Base-by-base conservation (phyloP, 2,113 vertebrate genomes). In the Notarius lentiginosus region DNA sequence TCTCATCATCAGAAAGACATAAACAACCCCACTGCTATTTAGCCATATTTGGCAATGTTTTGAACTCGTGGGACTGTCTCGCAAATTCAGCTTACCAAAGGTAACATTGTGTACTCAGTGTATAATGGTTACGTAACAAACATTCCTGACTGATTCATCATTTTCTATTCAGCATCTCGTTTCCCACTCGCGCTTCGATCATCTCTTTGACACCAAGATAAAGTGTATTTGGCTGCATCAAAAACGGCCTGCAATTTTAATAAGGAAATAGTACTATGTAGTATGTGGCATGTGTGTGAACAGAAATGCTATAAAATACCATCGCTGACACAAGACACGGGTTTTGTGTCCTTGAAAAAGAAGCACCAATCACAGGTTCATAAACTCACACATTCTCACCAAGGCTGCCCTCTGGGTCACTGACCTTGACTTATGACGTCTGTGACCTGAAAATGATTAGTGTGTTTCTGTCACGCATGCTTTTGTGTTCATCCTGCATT, bases 1-100 rank as follows among this genome's bases (percentile, higher is more conserved):
- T 87, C 75, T 85, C 41, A 90, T 87, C 89, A 85, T 85, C 89
- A 88, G 73, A 82, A 86, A 47, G 77, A 88, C 85, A 85, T 84
- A 88, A 88, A 88, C 82, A 86, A 76, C 66, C 41, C 47, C 81
- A 53, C 81, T 66, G 81, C 81, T 51, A 65, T 83, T 66, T 83
- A 83, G 7, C 81, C 81, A 83, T 83, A 83, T 83, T 83, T 83
- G 81, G 81, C 81, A 83, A 83, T 83, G 81, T 83, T 83, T 83
- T 83, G 61, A 83, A 83, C 24, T 66, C 47, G 4, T 66, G 22
- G 10, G 61, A 66, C 81, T 53, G 24, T 66, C 81, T 83, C 27
- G 81, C 61, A 83, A 41, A 81, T 81, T 61, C 56, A 12, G 18
- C 56, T 55, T 24, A 82, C 77, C 56, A 49, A 73, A 82, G 34